phyloP scores from a whole-genome alignment of 2,113 vertebrate genomes.

The Tupaia tana region DNA sequence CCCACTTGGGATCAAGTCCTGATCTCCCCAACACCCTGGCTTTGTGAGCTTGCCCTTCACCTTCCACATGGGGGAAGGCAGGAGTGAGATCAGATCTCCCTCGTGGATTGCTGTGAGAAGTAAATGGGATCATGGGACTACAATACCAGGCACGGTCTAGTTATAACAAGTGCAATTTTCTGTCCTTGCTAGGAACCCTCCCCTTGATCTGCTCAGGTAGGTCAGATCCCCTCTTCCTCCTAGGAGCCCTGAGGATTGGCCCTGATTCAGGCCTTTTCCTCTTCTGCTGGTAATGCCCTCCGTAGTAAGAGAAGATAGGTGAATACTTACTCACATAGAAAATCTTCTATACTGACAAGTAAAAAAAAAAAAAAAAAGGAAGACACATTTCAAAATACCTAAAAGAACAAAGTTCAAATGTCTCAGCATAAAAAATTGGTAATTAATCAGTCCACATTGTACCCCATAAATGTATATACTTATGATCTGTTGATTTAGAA shows the following conservation, averaged over 20 bases:
- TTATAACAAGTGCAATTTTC: neutral
- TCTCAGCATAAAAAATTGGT: slow-evolving; percentile 5
- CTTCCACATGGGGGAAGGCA: neutral
- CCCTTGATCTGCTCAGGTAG: neutral
- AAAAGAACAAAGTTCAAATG: slow-evolving; percentile 40
- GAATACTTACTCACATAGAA: neutral
- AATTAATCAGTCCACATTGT: neutral
- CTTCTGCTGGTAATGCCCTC: neutral
- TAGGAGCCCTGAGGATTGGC: neutral
- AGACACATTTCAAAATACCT: neutral
- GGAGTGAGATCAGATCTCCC: neutral
- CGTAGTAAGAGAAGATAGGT: neutral
- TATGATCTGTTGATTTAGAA: slow-evolving; percentile 40
- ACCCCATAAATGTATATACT: neutral
- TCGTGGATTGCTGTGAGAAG: neutral
- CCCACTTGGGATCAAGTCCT: neutral
- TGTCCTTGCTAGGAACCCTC: neutral
- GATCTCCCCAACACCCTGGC: neutral
- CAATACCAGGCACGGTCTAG: fast-evolving
- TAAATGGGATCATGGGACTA: neutral
- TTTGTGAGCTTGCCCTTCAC: neutral
- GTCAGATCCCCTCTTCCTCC: neutral
- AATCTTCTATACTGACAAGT: neutral
- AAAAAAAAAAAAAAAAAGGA: slow-evolving; percentile 45
- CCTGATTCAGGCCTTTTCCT: neutral